Evolutionary conservation across 2,797 vertebrate genomes (phyloP).

Genomic region (Sebastes minor): DNA sequence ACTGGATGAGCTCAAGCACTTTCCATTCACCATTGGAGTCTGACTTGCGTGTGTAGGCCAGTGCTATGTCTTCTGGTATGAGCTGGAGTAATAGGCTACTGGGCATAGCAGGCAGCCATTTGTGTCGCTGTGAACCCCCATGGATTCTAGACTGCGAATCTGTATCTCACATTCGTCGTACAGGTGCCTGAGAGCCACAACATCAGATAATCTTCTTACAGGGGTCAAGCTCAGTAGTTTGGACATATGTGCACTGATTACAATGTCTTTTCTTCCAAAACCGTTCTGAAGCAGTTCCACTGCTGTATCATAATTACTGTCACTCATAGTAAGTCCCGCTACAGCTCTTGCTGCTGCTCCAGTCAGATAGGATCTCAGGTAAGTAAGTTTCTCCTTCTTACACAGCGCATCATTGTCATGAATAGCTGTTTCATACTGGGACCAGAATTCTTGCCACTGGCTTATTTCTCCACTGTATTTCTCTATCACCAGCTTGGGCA

Average conservation of each 20-base stretch:
- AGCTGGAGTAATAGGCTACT: no score
- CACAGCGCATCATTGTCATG: slow-evolving; percentile 17
- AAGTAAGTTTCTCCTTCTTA: slow-evolving; percentile 27
- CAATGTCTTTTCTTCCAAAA: slow-evolving; percentile 35
- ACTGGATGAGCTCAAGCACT: background rate
- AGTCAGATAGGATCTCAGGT: slow-evolving; percentile 21
- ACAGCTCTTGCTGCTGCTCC: slow-evolving; percentile 5
- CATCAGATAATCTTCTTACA: no score
- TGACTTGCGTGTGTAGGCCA: background rate
- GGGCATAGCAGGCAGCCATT: no score
- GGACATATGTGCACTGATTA: background rate
- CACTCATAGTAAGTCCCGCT: background rate
- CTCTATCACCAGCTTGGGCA: slow-evolving; percentile 1
- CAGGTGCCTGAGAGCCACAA: no score
- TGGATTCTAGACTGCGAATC: no score
- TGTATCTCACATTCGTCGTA: no score
- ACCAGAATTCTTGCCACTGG: slow-evolving; percentile 37
- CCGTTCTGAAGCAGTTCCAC: no score
- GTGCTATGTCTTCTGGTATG: background rate
- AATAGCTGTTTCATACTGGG: slow-evolving; percentile 32
- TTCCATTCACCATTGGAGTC: background rate
- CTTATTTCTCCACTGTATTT: slow-evolving; percentile 30
- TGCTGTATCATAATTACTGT: no score
- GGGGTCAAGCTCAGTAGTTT: background rate
- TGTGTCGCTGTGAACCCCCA: no score